A percentile compares a stretch with the other conserved stretches of the same genome.
Evolutionary conservation across 2,888 invertebrate genomes (phyloP).

Genomic region (Prenolepis imparis): DNA sequence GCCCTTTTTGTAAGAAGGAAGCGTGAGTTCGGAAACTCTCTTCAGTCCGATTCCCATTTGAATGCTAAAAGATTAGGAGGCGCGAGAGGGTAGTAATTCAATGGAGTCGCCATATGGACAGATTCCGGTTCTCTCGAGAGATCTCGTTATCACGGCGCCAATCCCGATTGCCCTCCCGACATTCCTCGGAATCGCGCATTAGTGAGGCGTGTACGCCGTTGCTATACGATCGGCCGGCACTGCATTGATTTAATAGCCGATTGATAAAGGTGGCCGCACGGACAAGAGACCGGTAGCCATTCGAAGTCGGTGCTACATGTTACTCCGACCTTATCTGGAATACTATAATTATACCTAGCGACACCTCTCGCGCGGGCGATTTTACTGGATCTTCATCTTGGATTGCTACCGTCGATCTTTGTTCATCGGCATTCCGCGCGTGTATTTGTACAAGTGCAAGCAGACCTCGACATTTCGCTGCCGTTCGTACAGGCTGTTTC

Average conservation of each 20-base stretch:
- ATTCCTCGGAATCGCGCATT: conserved; percentile 60
- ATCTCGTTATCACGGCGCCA: conserved; percentile 54
- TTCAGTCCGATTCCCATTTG: conserved; percentile 10
- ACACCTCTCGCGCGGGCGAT: conserved; percentile 53
- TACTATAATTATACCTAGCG: conserved; percentile 53
- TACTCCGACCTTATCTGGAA: conserved; percentile 62
- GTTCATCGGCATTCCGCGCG: conserved; percentile 32
- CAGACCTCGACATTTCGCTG: conserved; percentile 12
- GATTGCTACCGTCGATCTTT: conserved; percentile 13
- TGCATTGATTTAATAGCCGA: conserved; percentile 53
- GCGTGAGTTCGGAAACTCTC: conserved; percentile 1
- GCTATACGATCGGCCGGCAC: conserved; percentile 39
- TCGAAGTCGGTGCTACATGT: conserved; percentile 52
- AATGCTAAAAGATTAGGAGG: conserved; percentile 29
- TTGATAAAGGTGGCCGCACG: conserved; percentile 53
- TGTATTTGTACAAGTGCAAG: conserved; percentile 5
- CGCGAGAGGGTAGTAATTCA: conserved; percentile 5
- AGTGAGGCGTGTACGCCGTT: conserved; percentile 52
- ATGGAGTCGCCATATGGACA: conserved; percentile 17
- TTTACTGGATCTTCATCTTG: conserved; percentile 55
- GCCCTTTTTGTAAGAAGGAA: not conserved
- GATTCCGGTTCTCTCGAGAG: conserved; percentile 40
- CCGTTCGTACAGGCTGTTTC: not conserved
- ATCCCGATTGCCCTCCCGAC: conserved; percentile 58
- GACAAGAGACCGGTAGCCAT: conserved; percentile 43